phyloP scores from a whole-genome alignment of 2,113 vertebrate genomes.

The Rhea americana region DNA sequence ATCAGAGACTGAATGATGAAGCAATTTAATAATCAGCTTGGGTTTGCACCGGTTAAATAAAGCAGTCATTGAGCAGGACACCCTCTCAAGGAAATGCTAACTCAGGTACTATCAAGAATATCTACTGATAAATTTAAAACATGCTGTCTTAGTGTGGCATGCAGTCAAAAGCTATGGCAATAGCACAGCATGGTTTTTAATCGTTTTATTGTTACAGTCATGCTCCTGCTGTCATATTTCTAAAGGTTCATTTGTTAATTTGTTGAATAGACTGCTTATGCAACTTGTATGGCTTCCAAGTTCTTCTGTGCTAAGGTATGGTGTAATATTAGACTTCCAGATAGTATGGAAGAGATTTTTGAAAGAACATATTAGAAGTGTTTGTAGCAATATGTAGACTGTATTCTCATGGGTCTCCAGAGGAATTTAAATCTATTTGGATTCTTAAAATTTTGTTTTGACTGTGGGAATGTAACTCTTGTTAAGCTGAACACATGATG shows the following conservation, averaged over 20 bases:
- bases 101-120: neutral
- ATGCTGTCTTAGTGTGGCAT: constrained; percentile 32
- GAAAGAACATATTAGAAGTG: neutral
- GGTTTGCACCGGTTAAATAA: neutral
- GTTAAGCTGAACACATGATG: neutral
- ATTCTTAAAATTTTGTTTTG: neutral
- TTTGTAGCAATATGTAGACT: neutral
- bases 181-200: constrained; percentile 59
- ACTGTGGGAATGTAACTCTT: neutral
- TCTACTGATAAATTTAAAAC: constrained; percentile 37
- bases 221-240: constrained; percentile 53
- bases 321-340: neutral
- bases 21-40: constrained; percentile 27
- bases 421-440: neutral
- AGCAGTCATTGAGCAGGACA: neutral
- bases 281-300: neutral
- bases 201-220: constrained; percentile 14
- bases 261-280: constrained; percentile 43
- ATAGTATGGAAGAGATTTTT: neutral
- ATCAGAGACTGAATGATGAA: constrained; percentile 3
- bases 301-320: neutral
- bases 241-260: constrained; percentile 52
- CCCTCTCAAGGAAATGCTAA: neutral
- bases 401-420: neutral
- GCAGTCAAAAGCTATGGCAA: constrained; percentile 52